Evolutionary conservation across 2,797 vertebrate species (phyloP).

Genomic region (Chrosomus eos): DNA sequence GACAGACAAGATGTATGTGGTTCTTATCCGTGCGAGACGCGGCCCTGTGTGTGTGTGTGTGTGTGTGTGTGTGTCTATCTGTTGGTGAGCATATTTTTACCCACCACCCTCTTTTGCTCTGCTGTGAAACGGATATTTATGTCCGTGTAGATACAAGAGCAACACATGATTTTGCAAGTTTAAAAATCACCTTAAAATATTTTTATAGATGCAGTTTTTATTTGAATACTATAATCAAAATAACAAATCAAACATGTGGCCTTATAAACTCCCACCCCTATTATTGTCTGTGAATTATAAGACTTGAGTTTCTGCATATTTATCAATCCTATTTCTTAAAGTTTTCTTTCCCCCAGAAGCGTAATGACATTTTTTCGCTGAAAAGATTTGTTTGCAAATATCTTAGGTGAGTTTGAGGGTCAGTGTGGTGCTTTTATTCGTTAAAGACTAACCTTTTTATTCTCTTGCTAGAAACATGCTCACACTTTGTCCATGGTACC

Average conservation of each 20-base stretch:
- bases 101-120: neutral
- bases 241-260: slow-evolving; percentile 17
- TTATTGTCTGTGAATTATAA: slow-evolving; percentile 18
- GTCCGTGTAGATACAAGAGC: slow-evolving; percentile 19
- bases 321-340: slow-evolving; percentile 21
- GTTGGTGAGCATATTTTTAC: slow-evolving; percentile 53
- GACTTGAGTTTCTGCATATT: slow-evolving; percentile 6
- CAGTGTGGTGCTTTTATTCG: slow-evolving; percentile 8
- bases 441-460: slow-evolving; percentile 27
- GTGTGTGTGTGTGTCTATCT: neutral
- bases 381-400: slow-evolving; percentile 34
- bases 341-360: neutral
- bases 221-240: slow-evolving; percentile 42
- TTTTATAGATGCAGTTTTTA: slow-evolving; percentile 16
- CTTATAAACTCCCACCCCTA: neutral
- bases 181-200: slow-evolving; percentile 28
- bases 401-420: slow-evolving; percentile 20
- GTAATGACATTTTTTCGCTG: neutral
- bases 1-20: slow-evolving; percentile 81
- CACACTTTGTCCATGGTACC: neutral
- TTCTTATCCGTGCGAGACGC: slow-evolving; percentile 78
- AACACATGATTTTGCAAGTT: slow-evolving; percentile 35
- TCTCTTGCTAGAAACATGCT: neutral
- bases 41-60: slow-evolving; percentile 41
- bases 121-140: slow-evolving; percentile 54